phyloP scores from a whole-genome alignment of 2,797 vertebrate species.

The Lophotriccus pileatus region DNA sequence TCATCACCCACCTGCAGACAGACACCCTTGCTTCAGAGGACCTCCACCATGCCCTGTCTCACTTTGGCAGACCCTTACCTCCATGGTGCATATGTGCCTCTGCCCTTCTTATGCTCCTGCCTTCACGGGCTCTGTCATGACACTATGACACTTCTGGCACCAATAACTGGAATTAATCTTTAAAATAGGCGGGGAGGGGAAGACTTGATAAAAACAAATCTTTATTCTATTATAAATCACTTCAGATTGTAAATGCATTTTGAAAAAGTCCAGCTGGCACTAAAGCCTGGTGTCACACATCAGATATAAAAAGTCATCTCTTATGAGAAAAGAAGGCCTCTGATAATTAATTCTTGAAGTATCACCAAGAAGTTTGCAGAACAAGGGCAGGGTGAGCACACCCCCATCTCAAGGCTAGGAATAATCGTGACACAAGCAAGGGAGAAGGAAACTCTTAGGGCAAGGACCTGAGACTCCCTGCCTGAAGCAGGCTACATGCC shows the following conservation, averaged over 20 bases:
- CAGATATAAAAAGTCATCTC: neutral
- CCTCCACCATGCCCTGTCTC: fast-evolving
- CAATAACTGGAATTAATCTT: neutral
- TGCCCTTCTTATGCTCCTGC: neutral
- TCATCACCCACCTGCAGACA: fast-evolving
- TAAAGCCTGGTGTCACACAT: neutral
- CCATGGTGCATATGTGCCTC: neutral
- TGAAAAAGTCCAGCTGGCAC: neutral
- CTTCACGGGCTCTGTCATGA: neutral
- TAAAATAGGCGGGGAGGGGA: neutral
- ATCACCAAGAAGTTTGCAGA: neutral
- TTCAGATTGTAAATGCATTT: neutral
- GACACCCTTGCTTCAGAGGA: neutral
- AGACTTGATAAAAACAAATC: neutral
- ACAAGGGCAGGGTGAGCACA: neutral
- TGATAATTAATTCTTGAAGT: neutral
- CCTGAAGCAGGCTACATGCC: neutral
- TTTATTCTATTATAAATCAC: neutral
- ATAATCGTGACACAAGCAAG: neutral
- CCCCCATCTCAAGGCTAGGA: neutral
- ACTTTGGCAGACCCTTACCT: neutral
- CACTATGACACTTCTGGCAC: neutral
- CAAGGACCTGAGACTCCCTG: neutral
- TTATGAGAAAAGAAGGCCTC: neutral
- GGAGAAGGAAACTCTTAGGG: neutral